A percentile compares a stretch with the other conserved stretches of the same genome.
phyloP scores from a whole-genome alignment of 2,888 invertebrate species.

The Craniophora ligustri region DNA sequence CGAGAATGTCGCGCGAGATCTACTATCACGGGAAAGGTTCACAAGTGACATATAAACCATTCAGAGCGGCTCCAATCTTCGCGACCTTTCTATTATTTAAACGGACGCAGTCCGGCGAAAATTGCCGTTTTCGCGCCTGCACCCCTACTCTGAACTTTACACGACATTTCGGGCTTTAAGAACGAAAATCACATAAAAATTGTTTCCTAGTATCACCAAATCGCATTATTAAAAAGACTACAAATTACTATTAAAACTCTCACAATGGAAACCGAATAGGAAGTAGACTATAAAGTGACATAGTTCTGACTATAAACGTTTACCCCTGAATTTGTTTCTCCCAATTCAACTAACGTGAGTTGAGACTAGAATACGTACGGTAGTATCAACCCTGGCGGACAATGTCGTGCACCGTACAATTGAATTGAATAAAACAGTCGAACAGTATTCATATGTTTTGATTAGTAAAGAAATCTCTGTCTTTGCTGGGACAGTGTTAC shows the following conservation, averaged over 20 bases:
- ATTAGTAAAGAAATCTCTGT: conserved; percentile 53
- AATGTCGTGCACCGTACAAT: conserved; percentile 58
- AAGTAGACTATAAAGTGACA: conserved; percentile 8
- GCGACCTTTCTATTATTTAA: conserved; percentile 87
- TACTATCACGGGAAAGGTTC: conserved; percentile 81
- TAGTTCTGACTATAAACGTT: not conserved
- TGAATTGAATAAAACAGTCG: conserved; percentile 68
- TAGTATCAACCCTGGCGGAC: conserved; percentile 53
- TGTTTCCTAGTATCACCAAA: not conserved
- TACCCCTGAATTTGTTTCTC: not conserved
- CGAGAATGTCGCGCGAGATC: conserved; percentile 77
- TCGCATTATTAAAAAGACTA: not conserved
- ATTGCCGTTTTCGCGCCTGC: conserved; percentile 75
- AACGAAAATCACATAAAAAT: not conserved
- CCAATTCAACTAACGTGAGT: conserved; percentile 38
- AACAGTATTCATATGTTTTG: conserved; percentile 59
- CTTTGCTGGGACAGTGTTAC: conserved; percentile 37
- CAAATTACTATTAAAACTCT: not conserved
- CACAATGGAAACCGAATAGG: conserved; percentile 7
- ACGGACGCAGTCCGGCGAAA: conserved; percentile 77
- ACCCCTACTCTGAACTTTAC: conserved; percentile 62
- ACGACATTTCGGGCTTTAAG: conserved; percentile 10
- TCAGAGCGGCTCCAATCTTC: conserved; percentile 84
- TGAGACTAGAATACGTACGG: conserved; percentile 53
- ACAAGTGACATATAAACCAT: conserved; percentile 87